Base-by-base conservation (phyloP, 2,888 invertebrate genomes). In the Clitarchus hookeri region DNA sequence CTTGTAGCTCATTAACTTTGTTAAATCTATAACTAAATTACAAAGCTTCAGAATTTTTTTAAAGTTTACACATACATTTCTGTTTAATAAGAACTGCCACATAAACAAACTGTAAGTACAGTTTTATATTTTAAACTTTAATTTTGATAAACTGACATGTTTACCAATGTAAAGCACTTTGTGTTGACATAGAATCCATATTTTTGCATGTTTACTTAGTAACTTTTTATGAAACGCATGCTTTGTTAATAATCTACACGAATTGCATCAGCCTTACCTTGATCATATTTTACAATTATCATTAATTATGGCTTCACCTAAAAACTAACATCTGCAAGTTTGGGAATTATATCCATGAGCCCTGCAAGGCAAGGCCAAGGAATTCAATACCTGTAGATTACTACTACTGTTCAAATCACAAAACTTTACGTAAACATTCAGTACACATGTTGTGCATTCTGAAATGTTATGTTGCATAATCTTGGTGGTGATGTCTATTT, bases 231-330 rank as follows among this genome's bases (percentile, higher is more conserved):
- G 36, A 36, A 36, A 36, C 1, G 1, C 1, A 36, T 36, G 36
- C 36, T 36, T 36, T 36, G 36, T 36, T 83, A 16, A 83, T 44
- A 36, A 83, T 83, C 44, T 53, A 44, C 80, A 88, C 89, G 86
- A 87, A 87, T 85, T 80, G 44, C 87, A 87, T 87, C 87, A 85
- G 87, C 87, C 87, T 87, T 54, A 79, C 87, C 82, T 85, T 84
- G 85, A 77, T 84, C 86, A 83, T 44, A 83, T 83, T 53, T 53
- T 44, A 54, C 26, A 26, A 53, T 16, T 53, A 19, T 53, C 13
- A 19, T 53, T 16, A 16, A 53, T 53, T 19, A 53, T 53, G 53
- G 53, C 53, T 53, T 12, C 53, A 53, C 19, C 53, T 53, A 53
- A 53, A 48, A 36, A 53, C 53, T 53, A 53, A 1, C 53, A 86